phyloP scores from a whole-genome alignment of 2,888 invertebrate genomes.

The Nomada ruficornis region DNA sequence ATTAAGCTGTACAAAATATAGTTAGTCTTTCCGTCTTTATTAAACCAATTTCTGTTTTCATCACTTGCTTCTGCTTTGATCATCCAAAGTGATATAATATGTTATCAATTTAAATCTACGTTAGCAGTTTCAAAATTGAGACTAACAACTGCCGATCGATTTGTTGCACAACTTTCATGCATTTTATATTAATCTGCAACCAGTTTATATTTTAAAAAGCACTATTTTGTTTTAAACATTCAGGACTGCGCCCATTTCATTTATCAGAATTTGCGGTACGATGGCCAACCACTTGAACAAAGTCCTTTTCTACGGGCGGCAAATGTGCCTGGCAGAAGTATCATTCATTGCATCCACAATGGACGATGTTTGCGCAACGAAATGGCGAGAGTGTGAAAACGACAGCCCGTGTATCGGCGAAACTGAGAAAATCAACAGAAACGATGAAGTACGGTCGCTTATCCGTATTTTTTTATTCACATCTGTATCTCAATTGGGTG shows the following conservation, averaged over 20 bases:
- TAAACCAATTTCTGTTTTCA: too few relatives aligned
- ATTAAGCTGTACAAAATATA: too few relatives aligned
- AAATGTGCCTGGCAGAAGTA: constrained; percentile 58
- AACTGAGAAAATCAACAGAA: constrained; percentile 52
- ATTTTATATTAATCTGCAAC: too few relatives aligned
- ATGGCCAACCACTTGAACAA: constrained; percentile 27
- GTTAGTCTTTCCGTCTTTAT: too few relatives aligned
- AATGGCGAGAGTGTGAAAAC: constrained; percentile 76
- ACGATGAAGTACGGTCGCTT: constrained; percentile 60
- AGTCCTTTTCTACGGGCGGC: constrained; percentile 37
- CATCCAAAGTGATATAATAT: too few relatives aligned
- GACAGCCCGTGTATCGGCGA: constrained; percentile 68
- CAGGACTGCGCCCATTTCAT: neutral
- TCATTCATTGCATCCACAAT: constrained; percentile 61
- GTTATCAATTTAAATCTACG: too few relatives aligned
- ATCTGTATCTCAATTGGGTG: neutral
- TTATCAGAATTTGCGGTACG: constrained; percentile 22
- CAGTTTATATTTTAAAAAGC: neutral
- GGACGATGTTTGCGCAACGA: constrained; percentile 70
- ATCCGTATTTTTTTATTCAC: constrained; percentile 54
- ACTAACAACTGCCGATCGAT: too few relatives aligned
- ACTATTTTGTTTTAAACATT: neutral
- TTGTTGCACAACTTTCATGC: too few relatives aligned
- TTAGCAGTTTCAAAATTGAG: too few relatives aligned
- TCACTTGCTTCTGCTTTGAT: too few relatives aligned